Percentiles rank a stretch among this genome's conserved stretches.
These are phyloP conservation scores for Platysternon megacephalum DNA, from an alignment of 2,113 vertebrate genomes.

Conservation along the genomic window DNA sequence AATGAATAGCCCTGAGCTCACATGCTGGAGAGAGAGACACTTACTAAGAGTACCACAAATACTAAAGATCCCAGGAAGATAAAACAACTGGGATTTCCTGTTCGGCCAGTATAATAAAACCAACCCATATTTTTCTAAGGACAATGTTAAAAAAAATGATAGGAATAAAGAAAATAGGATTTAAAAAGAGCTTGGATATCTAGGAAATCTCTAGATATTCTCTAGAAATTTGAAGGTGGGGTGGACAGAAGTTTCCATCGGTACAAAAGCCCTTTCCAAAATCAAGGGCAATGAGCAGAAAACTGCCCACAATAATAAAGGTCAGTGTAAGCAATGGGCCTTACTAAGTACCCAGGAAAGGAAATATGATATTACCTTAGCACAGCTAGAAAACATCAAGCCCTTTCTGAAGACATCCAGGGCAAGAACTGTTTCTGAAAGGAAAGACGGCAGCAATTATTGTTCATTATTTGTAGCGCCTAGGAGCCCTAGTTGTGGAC, in stretches of 20 bases:
- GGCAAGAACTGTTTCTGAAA: slow-evolving; percentile 90
- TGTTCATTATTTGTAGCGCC: neutral
- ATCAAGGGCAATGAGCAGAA: accelerated
- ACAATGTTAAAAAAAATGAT: accelerated
- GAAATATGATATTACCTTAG: slow-evolving; percentile 84
- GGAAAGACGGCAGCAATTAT: neutral
- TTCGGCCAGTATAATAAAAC: neutral
- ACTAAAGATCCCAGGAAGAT: neutral
- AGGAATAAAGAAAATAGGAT: neutral
- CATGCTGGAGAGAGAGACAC: neutral
- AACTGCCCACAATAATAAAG: neutral
- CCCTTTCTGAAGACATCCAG: slow-evolving; percentile 93
- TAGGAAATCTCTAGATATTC: neutral
- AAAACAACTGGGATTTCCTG: neutral
- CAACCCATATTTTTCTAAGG: neutral
- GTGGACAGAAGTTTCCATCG: neutral
- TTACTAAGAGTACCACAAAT: neutral
- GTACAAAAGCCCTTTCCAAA: neutral
- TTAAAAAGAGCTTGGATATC: neutral
- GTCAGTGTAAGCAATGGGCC: neutral
- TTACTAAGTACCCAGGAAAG: neutral
- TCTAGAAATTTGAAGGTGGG: neutral
- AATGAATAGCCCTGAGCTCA: neutral
- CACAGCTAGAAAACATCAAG: slow-evolving; percentile 89
- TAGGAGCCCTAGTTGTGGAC: neutral